Conservation (phyloP, 1,140 invertebrate genomes). For the Epicauta chinensis region DNA sequence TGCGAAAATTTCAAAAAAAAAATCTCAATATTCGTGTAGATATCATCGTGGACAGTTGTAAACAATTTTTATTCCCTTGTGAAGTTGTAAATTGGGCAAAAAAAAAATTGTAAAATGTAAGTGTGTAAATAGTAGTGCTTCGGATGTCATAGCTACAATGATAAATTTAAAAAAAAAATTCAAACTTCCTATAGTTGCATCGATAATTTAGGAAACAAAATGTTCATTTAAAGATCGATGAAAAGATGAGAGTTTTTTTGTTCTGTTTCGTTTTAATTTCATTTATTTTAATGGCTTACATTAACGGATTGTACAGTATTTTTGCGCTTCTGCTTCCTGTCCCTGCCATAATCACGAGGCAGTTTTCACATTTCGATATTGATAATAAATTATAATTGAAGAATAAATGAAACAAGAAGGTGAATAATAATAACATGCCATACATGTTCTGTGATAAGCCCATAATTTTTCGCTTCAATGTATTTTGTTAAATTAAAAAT, state of each 20-base stretch:
- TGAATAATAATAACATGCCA: constrained; percentile 41
- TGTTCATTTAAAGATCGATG: too few relatives aligned
- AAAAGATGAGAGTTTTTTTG: too few relatives aligned
- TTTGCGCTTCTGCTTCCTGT: constrained; percentile 15
- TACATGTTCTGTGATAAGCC: constrained; percentile 54
- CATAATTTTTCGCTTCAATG: constrained; percentile 32
- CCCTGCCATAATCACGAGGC: constrained; percentile 9
- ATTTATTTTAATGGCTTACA: constrained; percentile 9
- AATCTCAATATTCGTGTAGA: constrained; percentile 1
- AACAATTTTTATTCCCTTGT: constrained; percentile 1
- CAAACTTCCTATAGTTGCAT: too few relatives aligned
- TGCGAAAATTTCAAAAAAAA: background rate
- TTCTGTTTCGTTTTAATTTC: too few relatives aligned
- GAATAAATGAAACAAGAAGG: background rate
- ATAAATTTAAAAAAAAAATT: background rate
- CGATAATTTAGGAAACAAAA: too few relatives aligned
- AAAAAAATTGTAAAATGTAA: constrained; percentile 6
- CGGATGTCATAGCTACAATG: constrained; percentile 7
- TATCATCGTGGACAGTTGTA: constrained; percentile 6
- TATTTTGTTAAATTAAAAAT: constrained; percentile 11
- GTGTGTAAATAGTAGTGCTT: constrained; percentile 15
- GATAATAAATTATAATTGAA: background rate
- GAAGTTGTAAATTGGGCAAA: constrained; percentile 1
- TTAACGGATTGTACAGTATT: constrained; percentile 17
- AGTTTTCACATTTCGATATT: constrained; percentile 15